Percentiles rank a stretch among this genome's conserved stretches.
Conservation (phyloP, 2,888 invertebrate species). For the Agonopterix heracliana region DNA sequence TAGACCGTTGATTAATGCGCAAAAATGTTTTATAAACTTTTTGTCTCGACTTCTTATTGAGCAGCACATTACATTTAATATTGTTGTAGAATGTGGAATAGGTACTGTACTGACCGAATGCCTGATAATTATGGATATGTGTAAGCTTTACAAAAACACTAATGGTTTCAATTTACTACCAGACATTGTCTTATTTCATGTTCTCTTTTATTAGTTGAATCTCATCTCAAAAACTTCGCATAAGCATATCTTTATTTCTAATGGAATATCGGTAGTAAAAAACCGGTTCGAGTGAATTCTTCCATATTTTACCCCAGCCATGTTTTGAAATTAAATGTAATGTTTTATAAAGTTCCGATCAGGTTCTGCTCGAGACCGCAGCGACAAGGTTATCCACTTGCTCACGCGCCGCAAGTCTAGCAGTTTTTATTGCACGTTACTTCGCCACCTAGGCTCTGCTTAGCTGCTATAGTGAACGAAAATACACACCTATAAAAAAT, state of each 20-base stretch:
- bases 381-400: conserved; percentile 41
- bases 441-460: neutral
- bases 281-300: conserved; percentile 3
- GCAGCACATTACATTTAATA: neutral
- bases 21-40: too few species aligned
- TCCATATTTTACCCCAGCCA: neutral
- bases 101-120: too few species aligned
- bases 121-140: too few species aligned
- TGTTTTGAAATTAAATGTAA: neutral
- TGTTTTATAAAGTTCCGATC: conserved; percentile 17
- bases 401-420: conserved; percentile 19
- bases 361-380: conserved; percentile 30
- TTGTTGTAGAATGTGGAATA: too few species aligned
- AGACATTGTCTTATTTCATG: too few species aligned
- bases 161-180: too few species aligned
- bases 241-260: neutral
- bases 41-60: too few species aligned
- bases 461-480: neutral
- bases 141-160: too few species aligned
- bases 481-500: neutral
- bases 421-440: conserved; percentile 11
- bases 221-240: neutral
- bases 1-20: too few species aligned
- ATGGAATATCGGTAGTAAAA: neutral
- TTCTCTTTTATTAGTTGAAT: too few species aligned